Base-by-base conservation (phyloP, 2,888 invertebrate genomes). In the Ophioninae sp. region DNA sequence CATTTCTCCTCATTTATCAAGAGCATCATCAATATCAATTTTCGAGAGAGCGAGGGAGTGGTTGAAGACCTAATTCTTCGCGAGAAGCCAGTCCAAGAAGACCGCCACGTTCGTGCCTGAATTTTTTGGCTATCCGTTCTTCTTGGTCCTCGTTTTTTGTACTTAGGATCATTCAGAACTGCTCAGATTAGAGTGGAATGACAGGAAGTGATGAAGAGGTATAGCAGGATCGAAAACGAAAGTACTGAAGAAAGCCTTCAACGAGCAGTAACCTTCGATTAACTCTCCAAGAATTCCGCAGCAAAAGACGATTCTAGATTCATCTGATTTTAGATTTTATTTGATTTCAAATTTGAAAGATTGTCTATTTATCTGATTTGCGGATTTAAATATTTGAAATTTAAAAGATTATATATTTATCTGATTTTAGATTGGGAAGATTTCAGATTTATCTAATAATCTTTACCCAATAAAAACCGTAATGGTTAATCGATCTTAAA, bases 1-100 rank as follows among this genome's bases (percentile, higher is more conserved):
- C 63, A 44, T 63, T 23, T n/a, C n/a, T 30, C 8, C 44, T 51
- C 30, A 23, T 74, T 74, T 44, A 23, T 51, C 30, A 39, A 39
- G 13, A 72, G 39, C 20, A 22, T 59, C 58, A 61, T 72, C 13
- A 41, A 59, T 20, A 22, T 59, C 9, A 22, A 37, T 59, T 13
- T 20, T 13, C 22, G 30, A 56, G 23, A 56, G 23, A 23, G 51
- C 6, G 13, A 9, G 44, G 44, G 44, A 44, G 44, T 13, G 13
- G 44, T 13, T 3, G 17, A 51, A 51, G 51, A 51, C 51, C 51
- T 13, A 17, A 51, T 17, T 51, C 51, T 13, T 17, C 6, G 13
- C 51, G 17, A 6, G 13, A 44, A 51, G 3, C 13, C 51, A 51
- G 17, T 51, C 17, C 13, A 13, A 17, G 17, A 13, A 17, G 51